Base-by-base conservation (phyloP, 2,113 vertebrate genomes). In the Cyrtonyx montezumae region DNA sequence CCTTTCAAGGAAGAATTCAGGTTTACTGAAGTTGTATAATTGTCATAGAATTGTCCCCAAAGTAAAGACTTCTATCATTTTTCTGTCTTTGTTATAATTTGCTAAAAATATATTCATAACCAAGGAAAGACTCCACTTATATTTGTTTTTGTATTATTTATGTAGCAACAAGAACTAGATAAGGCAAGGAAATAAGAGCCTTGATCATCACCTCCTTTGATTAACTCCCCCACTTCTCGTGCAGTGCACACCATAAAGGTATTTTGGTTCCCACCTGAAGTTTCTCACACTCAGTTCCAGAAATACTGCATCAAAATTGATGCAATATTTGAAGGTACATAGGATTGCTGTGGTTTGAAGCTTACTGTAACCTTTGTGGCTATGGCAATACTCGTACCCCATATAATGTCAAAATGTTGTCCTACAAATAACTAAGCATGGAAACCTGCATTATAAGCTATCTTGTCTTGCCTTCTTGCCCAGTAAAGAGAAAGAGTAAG, bases 71-170 rank as follows among this genome's bases (percentile, higher is more conserved):
- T 87, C 49, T 77, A 68, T 59, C 15, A 32, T 77, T 79, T 90
- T 79, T 67, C 9, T 84, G 43, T 91, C 75, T 84, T 63, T 84
- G 45, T 73, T 67, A n/a, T 79, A 94, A 87, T 89, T 87, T 49
- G 87, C 55, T 89, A 79, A 91, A 92, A 87, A 55, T 79, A 63
- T 92, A 95, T 93, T 94, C 63, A 74, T 85, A 78, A 67, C 76
- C 34, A 71, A 93, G 68, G 75, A 84, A 89, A 95, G 91, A 56
- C 84, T 94, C 81, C 68, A 79, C 75, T 94, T 78, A 13, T 13
- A 85, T 92, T 93, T 95, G 89, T 89, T 94, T 96, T 96, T 95
- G 89, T 89, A 94, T 96, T 96, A 95, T 93, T 95, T 96, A 94
- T 94, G 82, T 93, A 78, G 86, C 84, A 95, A 91, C 89, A 95